These are phyloP conservation scores for Stichopus horrens DNA, from an alignment of 53 echinoderm and acorn worm genomes.

Conservation along the genomic window DNA sequence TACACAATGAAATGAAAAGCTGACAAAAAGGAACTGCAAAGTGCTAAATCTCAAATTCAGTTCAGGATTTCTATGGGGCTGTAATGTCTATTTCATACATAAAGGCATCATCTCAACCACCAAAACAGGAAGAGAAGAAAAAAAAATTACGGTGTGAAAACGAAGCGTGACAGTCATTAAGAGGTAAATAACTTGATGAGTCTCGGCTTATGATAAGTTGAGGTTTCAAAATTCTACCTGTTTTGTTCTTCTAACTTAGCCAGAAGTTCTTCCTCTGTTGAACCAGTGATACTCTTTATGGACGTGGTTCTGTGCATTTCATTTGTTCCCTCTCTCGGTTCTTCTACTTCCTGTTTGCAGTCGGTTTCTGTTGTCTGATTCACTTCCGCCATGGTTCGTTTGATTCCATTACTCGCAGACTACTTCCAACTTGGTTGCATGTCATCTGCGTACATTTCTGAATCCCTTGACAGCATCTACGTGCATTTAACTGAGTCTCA, in stretches of 20 bases:
- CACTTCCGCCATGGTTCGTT: neutral
- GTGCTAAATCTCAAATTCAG: no score
- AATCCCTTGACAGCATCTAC: no score
- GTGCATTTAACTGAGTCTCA: neutral
- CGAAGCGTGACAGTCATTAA: no score
- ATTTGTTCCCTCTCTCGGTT: neutral
- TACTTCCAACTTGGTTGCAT: neutral
- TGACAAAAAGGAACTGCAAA: no score
- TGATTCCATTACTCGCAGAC: neutral
- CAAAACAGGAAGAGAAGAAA: no score
- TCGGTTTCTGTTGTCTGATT: neutral
- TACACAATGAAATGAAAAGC: no score
- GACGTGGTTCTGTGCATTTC: neutral
- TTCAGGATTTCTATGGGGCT: no score
- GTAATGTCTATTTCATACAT: no score
- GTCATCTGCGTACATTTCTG: neutral
- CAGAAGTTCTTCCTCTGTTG: constrained; percentile 16
- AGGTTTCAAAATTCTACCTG: neutral
- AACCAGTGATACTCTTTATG: constrained; percentile 29
- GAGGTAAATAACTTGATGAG: no score
- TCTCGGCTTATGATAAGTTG: no score
- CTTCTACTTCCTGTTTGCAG: neutral
- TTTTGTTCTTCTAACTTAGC: constrained; percentile 35
- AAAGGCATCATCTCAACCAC: no score
- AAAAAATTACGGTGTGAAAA: no score